These are phyloP conservation scores for Nycticorax nycticorax DNA, from an alignment of 2,113 vertebrate genomes.

Conservation along the genomic window DNA sequence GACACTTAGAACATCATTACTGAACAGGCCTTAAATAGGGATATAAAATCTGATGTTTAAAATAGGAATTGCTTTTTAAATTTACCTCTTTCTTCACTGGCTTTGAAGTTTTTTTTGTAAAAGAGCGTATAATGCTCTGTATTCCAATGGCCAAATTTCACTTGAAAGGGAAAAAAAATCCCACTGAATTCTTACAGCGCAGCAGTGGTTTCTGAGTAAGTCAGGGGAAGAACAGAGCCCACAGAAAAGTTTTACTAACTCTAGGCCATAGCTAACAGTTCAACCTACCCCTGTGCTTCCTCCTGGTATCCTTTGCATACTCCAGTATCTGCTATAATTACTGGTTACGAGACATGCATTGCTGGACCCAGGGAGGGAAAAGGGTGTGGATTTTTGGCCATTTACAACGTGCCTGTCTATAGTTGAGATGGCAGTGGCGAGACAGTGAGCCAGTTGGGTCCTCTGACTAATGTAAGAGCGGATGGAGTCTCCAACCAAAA, in stretches of 20 bases:
- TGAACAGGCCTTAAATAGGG: neutral
- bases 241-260: neutral
- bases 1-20: neutral
- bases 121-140: neutral
- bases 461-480: neutral
- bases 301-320: neutral
- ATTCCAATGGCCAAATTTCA: neutral
- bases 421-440: neutral
- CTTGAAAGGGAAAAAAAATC: neutral
- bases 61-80: neutral
- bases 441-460: neutral
- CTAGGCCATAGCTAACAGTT: neutral
- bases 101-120: neutral
- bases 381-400: neutral
- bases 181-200: neutral
- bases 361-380: neutral
- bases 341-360: accelerated
- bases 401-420: neutral
- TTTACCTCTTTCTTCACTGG: neutral
- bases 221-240: neutral
- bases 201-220: neutral
- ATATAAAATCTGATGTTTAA: neutral
- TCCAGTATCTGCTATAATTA: neutral
- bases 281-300: neutral
- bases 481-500: neutral